A percentile compares a stretch with the other conserved stretches of the same genome.
Evolutionary conservation across 1,140 invertebrate genomes (phyloP).

Genomic region (Lordiphosa stackelbergi): DNA sequence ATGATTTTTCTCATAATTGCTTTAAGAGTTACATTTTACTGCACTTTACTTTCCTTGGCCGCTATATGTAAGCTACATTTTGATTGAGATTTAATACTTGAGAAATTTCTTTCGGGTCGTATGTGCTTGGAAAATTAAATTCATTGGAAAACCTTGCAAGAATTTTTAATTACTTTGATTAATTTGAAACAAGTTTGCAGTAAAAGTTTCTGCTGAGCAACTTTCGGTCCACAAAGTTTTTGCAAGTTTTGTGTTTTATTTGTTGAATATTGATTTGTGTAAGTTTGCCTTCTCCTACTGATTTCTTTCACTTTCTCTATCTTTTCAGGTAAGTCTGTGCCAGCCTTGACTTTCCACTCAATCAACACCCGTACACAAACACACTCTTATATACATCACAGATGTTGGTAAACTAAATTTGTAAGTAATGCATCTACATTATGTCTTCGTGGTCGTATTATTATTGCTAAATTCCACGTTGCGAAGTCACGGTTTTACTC

Average conservation of each 20-base stretch:
- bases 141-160: slow-evolving; percentile 14
- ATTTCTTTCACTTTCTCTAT: neutral
- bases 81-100: slow-evolving; percentile 16
- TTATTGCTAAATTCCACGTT: neutral
- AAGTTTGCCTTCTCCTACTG: neutral
- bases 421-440: neutral
- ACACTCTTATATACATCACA: neutral
- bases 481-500: no score
- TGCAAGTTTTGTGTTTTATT: slow-evolving; percentile 6
- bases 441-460: neutral
- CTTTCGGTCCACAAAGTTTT: slow-evolving; percentile 15
- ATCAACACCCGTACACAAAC: neutral
- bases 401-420: neutral
- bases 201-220: slow-evolving; percentile 16
- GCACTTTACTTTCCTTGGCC: neutral
- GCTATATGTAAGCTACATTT: slow-evolving; percentile 13
- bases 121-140: slow-evolving; percentile 24
- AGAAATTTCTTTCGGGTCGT: slow-evolving; percentile 9
- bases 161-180: slow-evolving; percentile 37
- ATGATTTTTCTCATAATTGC: no score
- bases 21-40: no score
- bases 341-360: neutral
- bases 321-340: neutral
- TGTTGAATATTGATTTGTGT: slow-evolving; percentile 24
- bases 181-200: slow-evolving; percentile 27